Percentiles rank a stretch among this genome's conserved stretches.
Evolutionary conservation across 2,888 invertebrate genomes (phyloP).

Genomic region (Spialia ferax): DNA sequence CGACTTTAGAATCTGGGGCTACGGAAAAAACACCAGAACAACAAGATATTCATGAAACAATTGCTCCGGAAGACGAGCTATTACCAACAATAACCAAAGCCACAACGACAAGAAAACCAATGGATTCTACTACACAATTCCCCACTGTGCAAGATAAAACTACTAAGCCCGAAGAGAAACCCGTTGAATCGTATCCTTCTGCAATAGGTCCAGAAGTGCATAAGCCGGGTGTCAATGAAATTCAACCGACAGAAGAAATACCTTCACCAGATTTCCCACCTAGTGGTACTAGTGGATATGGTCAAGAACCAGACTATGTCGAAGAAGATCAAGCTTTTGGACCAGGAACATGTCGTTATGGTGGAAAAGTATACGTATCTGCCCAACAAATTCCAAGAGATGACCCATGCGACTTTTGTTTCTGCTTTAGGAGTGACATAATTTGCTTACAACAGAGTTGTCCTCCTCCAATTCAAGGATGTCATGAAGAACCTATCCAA

Average conservation of each 20-base stretch:
- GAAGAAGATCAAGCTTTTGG: slow-evolving; percentile 94
- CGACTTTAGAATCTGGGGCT: slow-evolving; percentile 44
- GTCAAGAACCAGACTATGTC: slow-evolving; percentile 89
- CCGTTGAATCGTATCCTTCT: slow-evolving; percentile 52
- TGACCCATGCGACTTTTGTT: slow-evolving; percentile 98
- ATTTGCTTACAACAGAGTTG: slow-evolving; percentile 98
- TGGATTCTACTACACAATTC: slow-evolving; percentile 48
- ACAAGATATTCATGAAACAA: slow-evolving; percentile 23
- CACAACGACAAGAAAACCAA: slow-evolving; percentile 46
- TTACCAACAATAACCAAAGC: slow-evolving; percentile 44
- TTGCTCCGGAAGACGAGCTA: slow-evolving; percentile 41
- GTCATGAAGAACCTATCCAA: slow-evolving; percentile 96
- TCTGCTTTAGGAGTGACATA: slow-evolving; percentile 98
- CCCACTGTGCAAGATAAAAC: slow-evolving; percentile 54
- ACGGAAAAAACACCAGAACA: slow-evolving; percentile 42
- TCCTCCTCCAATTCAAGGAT: slow-evolving; percentile 96
- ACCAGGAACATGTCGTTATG: slow-evolving; percentile 96
- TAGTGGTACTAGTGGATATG: slow-evolving; percentile 75
- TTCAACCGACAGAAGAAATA: slow-evolving; percentile 68
- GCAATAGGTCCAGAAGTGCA: slow-evolving; percentile 59
- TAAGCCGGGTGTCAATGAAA: slow-evolving; percentile 62
- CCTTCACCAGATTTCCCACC: slow-evolving; percentile 70
- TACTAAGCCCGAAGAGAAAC: slow-evolving; percentile 60
- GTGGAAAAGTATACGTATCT: slow-evolving; percentile 96
- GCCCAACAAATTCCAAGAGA: slow-evolving; percentile 98